Evolutionary conservation across 2,113 vertebrate genomes (phyloP).

Genomic region (Cyprinodon variegatus): DNA sequence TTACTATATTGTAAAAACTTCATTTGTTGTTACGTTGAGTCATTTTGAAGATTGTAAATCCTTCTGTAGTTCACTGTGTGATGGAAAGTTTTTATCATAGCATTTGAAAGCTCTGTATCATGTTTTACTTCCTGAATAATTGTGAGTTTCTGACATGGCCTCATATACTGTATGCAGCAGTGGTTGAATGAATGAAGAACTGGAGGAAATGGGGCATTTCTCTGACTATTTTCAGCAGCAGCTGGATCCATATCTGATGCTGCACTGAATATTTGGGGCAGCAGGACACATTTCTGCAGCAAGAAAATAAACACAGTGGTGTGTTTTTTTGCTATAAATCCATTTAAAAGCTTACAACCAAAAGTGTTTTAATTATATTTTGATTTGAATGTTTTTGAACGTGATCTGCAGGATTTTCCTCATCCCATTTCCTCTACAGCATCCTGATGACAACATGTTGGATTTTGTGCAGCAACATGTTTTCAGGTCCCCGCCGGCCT

Average conservation of each 20-base stretch:
- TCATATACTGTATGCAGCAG: neutral
- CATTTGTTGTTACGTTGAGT: neutral
- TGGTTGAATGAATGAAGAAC: neutral
- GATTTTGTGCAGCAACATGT: constrained; percentile 8
- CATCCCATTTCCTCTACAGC: constrained; percentile 19
- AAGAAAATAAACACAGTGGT: neutral
- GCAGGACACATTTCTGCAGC: neutral
- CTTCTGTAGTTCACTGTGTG: neutral
- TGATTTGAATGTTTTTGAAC: neutral
- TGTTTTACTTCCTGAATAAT: neutral
- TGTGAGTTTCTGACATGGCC: neutral
- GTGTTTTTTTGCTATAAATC: neutral
- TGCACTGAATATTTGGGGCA: constrained; percentile 10
- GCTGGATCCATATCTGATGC: constrained; percentile 1
- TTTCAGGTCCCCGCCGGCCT: constrained; percentile 28
- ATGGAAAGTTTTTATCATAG: neutral
- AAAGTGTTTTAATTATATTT: neutral
- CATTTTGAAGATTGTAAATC: neutral
- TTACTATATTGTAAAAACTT: neutral
- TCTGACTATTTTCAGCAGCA: constrained; percentile 10
- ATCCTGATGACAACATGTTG: constrained; percentile 33
- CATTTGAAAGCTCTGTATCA: neutral
- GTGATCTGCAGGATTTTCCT: constrained; percentile 26
- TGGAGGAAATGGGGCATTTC: constrained; percentile 1
- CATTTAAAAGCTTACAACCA: neutral